phyloP scores from a whole-genome alignment of 2,888 invertebrate genomes.

The Notodonta dromedarius region DNA sequence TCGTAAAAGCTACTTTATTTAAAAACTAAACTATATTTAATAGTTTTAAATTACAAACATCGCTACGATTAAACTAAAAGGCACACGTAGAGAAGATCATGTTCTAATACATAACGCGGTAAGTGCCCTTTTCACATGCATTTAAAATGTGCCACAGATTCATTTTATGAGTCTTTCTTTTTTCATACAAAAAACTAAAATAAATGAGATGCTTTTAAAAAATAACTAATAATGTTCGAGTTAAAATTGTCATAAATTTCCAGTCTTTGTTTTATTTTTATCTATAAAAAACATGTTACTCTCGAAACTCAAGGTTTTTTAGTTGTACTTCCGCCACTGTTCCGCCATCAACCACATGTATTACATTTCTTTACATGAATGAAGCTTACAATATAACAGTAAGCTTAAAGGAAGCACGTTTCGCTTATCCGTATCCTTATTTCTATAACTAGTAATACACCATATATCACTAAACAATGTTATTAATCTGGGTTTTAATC shows the following conservation, averaged over 20 bases:
- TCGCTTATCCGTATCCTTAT: slow-evolving; percentile 63
- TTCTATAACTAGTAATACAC: slow-evolving; percentile 66
- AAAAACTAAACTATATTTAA: slow-evolving; percentile 52
- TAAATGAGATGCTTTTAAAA: slow-evolving; percentile 11
- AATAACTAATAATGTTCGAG: slow-evolving; percentile 2
- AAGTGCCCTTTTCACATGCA: slow-evolving; percentile 34
- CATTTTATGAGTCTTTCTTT: slow-evolving; percentile 18
- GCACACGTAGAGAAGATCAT: slow-evolving; percentile 61
- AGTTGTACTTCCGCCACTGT: slow-evolving; percentile 37
- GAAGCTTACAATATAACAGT: slow-evolving; percentile 12
- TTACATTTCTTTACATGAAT: slow-evolving; percentile 17
- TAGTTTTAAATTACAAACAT: slow-evolving; percentile 72
- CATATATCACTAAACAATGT: slow-evolving; percentile 48
- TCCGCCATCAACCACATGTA: slow-evolving; percentile 27
- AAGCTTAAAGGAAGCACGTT: slow-evolving; percentile 75
- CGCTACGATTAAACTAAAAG: slow-evolving; percentile 62
- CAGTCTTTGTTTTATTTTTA: slow-evolving; percentile 6
- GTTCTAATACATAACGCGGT: slow-evolving; percentile 20
- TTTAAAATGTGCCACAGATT: slow-evolving; percentile 30
- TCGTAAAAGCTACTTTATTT: slow-evolving; percentile 50
- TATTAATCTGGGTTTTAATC: slow-evolving; percentile 40
- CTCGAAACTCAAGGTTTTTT: slow-evolving; percentile 4
- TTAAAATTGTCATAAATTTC: slow-evolving; percentile 13
- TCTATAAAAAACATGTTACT: slow-evolving; percentile 10
- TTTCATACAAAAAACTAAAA: slow-evolving; percentile 28